phyloP scores from a whole-genome alignment of 1,140 invertebrate genomes.

The Drosophila truncata region DNA sequence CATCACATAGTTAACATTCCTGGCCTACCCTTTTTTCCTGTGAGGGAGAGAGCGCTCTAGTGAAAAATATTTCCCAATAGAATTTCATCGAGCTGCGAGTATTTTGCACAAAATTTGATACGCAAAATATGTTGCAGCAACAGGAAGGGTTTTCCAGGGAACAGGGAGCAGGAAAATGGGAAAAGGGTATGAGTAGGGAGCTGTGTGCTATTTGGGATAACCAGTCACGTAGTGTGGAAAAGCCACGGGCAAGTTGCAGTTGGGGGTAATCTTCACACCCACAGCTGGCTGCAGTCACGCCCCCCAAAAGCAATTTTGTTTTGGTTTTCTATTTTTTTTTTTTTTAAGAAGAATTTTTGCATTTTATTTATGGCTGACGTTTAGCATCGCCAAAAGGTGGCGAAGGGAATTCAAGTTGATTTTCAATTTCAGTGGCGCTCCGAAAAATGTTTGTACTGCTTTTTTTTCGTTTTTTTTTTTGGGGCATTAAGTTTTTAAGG shows the following conservation, averaged over 20 bases:
- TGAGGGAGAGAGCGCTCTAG: not conserved
- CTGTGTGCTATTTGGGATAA: conserved; percentile 44
- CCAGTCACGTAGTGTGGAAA: conserved; percentile 66
- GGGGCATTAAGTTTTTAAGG: conserved; percentile 7
- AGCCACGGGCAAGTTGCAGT: conserved; percentile 37
- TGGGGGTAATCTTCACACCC: conserved; percentile 16
- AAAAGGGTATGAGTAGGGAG: not conserved
- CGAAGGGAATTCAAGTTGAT: conserved; percentile 52
- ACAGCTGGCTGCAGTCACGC: conserved; percentile 1
- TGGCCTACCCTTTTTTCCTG: conserved; percentile 24
- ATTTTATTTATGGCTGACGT: conserved; percentile 80
- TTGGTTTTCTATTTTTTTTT: conserved; percentile 12
- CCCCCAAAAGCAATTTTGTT: conserved; percentile 69
- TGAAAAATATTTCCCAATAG: conserved; percentile 73
- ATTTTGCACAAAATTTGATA: conserved; percentile 80
- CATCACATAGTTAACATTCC: conserved; percentile 15
- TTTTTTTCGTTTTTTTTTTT: conserved; percentile 20
- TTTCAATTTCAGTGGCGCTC: conserved; percentile 78
- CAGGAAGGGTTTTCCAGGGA: conserved; percentile 7
- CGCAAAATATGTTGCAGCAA: conserved; percentile 71
- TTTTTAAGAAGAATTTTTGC: conserved; percentile 52
- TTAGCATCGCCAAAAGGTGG: conserved; percentile 47
- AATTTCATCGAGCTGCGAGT: conserved; percentile 73
- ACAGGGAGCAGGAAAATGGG: not conserved
- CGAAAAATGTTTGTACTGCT: conserved; percentile 34